phyloP scores from a whole-genome alignment of 2,888 invertebrate species.

The Netelia fuscicornis region DNA sequence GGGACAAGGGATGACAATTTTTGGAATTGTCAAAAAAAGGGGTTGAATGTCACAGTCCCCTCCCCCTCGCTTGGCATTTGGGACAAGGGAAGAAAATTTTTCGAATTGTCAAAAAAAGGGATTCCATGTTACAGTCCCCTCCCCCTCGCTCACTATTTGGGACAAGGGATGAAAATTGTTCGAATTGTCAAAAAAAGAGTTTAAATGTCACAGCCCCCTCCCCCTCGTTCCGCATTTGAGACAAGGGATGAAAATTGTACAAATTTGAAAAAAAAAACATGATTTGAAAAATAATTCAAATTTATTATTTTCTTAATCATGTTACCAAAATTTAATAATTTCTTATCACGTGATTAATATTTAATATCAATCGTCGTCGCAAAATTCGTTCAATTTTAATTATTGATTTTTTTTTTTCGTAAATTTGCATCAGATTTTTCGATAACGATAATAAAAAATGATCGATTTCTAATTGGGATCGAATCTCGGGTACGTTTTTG shows the following conservation, averaged over 20 bases:
- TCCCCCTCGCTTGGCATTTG: neutral
- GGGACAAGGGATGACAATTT: neutral
- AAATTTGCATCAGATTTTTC: too few species aligned
- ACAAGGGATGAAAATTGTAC: neutral
- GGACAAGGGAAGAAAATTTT: neutral
- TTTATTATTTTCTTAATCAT: too few species aligned
- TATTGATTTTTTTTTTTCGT: too few species aligned
- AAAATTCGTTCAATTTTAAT: too few species aligned
- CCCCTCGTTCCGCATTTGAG: neutral
- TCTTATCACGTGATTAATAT: too few species aligned
- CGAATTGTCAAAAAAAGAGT: neutral
- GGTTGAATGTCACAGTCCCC: neutral
- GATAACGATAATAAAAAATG: too few species aligned
- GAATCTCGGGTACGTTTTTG: neutral
- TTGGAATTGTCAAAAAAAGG: neutral
- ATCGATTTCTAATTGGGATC: too few species aligned
- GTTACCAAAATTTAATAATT: too few species aligned
- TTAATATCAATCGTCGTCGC: too few species aligned
- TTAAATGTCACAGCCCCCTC: neutral
- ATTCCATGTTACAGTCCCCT: neutral
- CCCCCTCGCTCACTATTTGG: neutral
- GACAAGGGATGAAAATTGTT: too few species aligned
- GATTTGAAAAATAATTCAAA: too few species aligned
- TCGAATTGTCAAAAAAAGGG: neutral
- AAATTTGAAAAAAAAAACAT: neutral